Base-by-base conservation (phyloP, 2,113 vertebrate genomes). In the Trinectes maculatus region DNA sequence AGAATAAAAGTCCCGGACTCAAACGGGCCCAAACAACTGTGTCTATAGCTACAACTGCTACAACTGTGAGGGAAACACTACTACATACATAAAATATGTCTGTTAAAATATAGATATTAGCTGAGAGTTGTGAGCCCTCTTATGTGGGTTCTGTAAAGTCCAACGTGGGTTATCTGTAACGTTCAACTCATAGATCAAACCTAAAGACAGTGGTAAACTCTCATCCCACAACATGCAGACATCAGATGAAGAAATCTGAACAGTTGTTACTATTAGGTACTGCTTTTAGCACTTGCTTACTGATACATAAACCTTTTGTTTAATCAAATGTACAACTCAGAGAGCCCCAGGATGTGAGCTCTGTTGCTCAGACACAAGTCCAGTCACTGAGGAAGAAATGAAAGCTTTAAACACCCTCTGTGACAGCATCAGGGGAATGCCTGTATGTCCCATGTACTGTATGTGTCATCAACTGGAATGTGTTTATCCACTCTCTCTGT, bases 81-180 rank as follows among this genome's bases (percentile, higher is more conserved):
- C 11, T 8, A 65, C 21, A 6, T 21, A 40, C n/a, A 59, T 47
- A 25, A 49, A 26, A 21, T 48, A 63, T 22, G 21, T 40, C 22
- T 54, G 37, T 42, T 79, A 34, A 36, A 66, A 63, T 60, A 60
- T 58, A 51, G 56, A 49, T 28, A 59, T 31, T 25, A 29, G n/a
- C 47, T 19, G 40, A 51, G 57, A 47, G 74, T 28, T 31, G 26
- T 31, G 48, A 74, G 63, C 57, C 39, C 61, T 63, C 44, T 22
- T 16, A 26, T 68, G 33, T 19, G 15, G n/a, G n/a, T n/a, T n/a
- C n/a, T n/a, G n/a, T n/a, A n/a, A n/a, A n/a, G n/a, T n/a, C n/a
- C n/a, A n/a, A n/a, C n/a, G n/a, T n/a, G n/a, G 34, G 33, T 53
- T 19, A 3, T 61, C 46, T 73, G 21, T 24, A 42, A 40, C n/a